A percentile compares a stretch with the other conserved stretches of the same genome.
These are phyloP conservation scores for Argynnis bischoffii DNA, from an alignment of 2,888 invertebrate species.

Conservation along the genomic window DNA sequence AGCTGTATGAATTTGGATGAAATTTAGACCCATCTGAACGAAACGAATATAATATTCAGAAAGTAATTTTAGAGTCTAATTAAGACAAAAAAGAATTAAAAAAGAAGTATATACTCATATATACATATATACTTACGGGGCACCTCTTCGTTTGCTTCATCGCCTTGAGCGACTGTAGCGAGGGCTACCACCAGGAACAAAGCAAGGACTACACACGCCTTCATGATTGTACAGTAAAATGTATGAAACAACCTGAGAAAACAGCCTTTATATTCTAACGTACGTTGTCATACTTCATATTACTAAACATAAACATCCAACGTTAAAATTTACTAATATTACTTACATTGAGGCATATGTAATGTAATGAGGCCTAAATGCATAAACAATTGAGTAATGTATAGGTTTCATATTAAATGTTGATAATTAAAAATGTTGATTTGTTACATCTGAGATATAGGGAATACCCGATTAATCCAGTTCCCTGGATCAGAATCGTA, in stretches of 20 bases:
- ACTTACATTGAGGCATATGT: background rate
- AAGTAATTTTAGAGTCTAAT: no score
- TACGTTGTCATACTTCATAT: background rate
- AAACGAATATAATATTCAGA: no score
- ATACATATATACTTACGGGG: slow-evolving; percentile 26
- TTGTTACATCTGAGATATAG: background rate
- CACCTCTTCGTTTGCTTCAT: slow-evolving; percentile 6
- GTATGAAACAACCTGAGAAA: slow-evolving; percentile 42
- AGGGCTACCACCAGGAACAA: slow-evolving; percentile 46
- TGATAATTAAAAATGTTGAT: background rate
- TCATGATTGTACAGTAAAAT: slow-evolving; percentile 50
- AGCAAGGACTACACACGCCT: slow-evolving; percentile 48
- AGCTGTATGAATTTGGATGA: no score
- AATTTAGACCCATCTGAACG: no score
- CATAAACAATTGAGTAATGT: background rate
- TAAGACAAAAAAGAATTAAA: no score
- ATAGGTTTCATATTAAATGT: background rate
- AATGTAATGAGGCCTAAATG: background rate
- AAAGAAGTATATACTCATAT: no score
- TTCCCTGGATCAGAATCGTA: background rate
- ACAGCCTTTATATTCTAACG: slow-evolving; percentile 54
- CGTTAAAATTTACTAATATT: background rate
- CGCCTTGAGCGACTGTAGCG: slow-evolving; percentile 29
- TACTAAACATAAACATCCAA: background rate
- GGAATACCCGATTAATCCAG: slow-evolving; percentile 10